Base-by-base conservation (phyloP, 2,888 invertebrate species). In the Boloria euphrosyne region DNA sequence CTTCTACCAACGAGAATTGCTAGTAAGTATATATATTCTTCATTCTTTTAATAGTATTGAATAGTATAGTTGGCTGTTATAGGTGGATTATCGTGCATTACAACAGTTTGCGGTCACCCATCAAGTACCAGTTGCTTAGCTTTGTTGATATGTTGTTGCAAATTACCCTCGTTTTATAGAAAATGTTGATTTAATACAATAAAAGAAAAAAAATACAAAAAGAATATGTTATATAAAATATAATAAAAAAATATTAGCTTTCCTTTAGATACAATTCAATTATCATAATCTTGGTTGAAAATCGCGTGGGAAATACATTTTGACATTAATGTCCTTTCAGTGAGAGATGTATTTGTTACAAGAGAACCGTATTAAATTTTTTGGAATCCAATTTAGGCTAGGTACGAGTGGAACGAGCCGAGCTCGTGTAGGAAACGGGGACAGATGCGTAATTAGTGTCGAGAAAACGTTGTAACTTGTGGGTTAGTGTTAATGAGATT, bases 331-430 rank as follows among this genome's bases (percentile, higher is more conserved):
- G 59, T 17, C 5, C 47, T 49, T 59, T 38, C 47, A 59, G 31
- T 59, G 16, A 38, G 47, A 59, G 47, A 59, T 59, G 17, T 59
- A 31, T 59, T 59, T 59, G 49, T 57, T 46, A 57, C 7, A 2
- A 59, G 58, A 49, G 59, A 62, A 49, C 22, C 50, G n/a, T 44
- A 49, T 50, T 55, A 49, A 27, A 31, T 55, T 63, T 57, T 63
- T 63, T 63, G 31, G 38, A 5, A 59, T 59, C 38, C 50, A 55
- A 63, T 63, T 57, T 55, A 49, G 62, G 49, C 62, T 62, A 13
- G 18, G 22, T 63, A 54, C 52, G 55, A 50, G 18, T 49, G 17
- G 10, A 47, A 17, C 31, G 27, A 38, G 47, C 14, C 47, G 6
- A 49, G 16, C 1, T 38, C 10, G 31, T 38, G 31, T 38, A 38